Evolutionary conservation across 2,888 invertebrate species (phyloP).

Genomic region (Julus scandinavius): DNA sequence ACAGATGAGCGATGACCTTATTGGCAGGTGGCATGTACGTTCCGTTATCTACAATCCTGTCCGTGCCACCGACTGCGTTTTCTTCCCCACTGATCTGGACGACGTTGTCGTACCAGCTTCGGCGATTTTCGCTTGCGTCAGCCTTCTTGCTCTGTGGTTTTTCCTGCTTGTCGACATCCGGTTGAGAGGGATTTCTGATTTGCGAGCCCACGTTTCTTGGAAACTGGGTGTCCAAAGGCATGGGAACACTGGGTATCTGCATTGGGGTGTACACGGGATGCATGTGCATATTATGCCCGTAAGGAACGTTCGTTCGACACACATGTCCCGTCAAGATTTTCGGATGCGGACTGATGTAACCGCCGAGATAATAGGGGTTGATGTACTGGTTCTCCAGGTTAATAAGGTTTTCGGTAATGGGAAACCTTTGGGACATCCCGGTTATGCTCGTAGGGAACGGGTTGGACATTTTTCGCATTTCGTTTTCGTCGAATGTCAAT

Average conservation of each 20-base stretch:
- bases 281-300: not conserved
- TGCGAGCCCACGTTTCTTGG: not conserved
- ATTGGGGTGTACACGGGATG: not conserved
- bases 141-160: not conserved
- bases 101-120: slow-evolving; percentile 55
- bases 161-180: not conserved
- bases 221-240: not conserved
- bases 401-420: not conserved
- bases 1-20: slow-evolving; percentile 20
- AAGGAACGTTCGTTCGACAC: slow-evolving; percentile 5
- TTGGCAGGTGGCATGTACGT: not conserved
- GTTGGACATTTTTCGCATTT: not conserved
- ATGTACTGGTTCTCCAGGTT: slow-evolving; percentile 25
- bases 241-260: not conserved
- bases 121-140: not conserved
- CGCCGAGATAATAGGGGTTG: not conserved
- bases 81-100: not conserved
- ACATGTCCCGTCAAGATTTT: slow-evolving; percentile 8
- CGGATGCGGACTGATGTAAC: not conserved
- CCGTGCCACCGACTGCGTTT: not conserved
- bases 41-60: not conserved
- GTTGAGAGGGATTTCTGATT: too few species aligned
- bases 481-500: not conserved
- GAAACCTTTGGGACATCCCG: not conserved
- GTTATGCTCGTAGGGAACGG: not conserved